Conservation (phyloP, 1,140 invertebrate genomes). For the Cherax destructor region DNA sequence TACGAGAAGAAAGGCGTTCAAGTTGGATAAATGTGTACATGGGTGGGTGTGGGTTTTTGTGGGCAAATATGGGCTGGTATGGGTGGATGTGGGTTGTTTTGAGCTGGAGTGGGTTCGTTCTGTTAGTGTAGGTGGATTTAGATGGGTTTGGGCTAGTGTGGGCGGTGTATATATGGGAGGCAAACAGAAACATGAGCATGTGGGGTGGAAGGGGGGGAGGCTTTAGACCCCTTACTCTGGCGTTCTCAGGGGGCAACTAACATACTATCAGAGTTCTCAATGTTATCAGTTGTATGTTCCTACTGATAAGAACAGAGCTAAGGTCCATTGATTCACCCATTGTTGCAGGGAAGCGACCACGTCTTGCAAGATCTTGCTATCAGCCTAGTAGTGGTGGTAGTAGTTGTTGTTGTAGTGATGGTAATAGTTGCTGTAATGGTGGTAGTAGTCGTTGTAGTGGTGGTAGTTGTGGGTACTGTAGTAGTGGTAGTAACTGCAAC, state of each 20-base stretch:
- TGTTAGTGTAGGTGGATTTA: not conserved
- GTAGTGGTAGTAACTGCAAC: too few relatives aligned
- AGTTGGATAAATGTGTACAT: too few relatives aligned
- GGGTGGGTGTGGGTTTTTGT: too few relatives aligned
- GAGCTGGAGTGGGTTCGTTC: not conserved
- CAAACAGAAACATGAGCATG: not conserved
- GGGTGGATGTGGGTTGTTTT: too few relatives aligned
- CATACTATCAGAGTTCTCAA: conserved; percentile 1
- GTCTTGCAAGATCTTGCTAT: conserved; percentile 4
- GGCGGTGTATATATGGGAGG: not conserved
- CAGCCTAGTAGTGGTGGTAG: too few relatives aligned
- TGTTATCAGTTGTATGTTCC: conserved; percentile 22
- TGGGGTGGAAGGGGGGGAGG: too few relatives aligned
- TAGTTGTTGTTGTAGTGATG: too few relatives aligned
- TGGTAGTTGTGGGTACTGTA: too few relatives aligned
- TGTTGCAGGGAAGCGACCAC: conserved; percentile 1
- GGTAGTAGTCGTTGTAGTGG: too few relatives aligned
- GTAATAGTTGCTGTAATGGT: too few relatives aligned
- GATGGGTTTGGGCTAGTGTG: not conserved
- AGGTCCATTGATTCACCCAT: conserved; percentile 6
- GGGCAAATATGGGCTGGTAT: too few relatives aligned
- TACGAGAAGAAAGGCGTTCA: too few relatives aligned
- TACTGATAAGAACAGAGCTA: conserved; percentile 21
- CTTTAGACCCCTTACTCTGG: not conserved
- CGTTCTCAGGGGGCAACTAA: not conserved